These are phyloP conservation scores for Pseudomyrmex sp. DNA, from an alignment of 1,140 invertebrate genomes.

Conservation along the genomic window DNA sequence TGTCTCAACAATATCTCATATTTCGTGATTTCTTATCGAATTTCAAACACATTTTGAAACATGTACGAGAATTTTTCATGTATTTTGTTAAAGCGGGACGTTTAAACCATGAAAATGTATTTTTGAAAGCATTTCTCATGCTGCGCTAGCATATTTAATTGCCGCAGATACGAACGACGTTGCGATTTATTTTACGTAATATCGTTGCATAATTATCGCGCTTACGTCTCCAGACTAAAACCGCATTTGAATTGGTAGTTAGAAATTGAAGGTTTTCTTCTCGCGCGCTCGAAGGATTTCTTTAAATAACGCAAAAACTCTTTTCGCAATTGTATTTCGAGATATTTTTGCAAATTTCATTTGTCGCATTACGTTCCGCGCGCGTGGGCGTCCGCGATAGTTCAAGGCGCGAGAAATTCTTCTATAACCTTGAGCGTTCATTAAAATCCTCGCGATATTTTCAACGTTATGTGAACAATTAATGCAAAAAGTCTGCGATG, in stretches of 20 bases:
- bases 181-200: conserved; percentile 75
- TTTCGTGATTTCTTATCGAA: conserved; percentile 48
- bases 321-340: conserved; percentile 2
- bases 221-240: conserved; percentile 67
- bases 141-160: conserved; percentile 69
- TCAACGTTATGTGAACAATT: conserved; percentile 43
- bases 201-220: conserved; percentile 73
- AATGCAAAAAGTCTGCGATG: conserved; percentile 44
- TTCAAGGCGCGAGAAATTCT: conserved; percentile 37
- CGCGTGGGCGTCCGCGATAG: neutral
- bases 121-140: conserved; percentile 71
- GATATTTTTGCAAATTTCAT: conserved; percentile 13
- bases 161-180: conserved; percentile 69
- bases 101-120: conserved; percentile 45
- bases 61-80: conserved; percentile 20
- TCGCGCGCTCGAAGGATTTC: conserved; percentile 20
- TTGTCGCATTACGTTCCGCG: neutral
- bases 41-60: conserved; percentile 46
- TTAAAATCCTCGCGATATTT: conserved; percentile 38
- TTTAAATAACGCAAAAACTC: conserved; percentile 19
- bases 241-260: conserved; percentile 51
- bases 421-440: conserved; percentile 41
- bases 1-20: conserved; percentile 27
- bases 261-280: conserved; percentile 22
- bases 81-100: neutral